These are phyloP conservation scores for Ictalurus punctatus DNA, from an alignment of 2,113 vertebrate genomes.

Conservation along the genomic window DNA sequence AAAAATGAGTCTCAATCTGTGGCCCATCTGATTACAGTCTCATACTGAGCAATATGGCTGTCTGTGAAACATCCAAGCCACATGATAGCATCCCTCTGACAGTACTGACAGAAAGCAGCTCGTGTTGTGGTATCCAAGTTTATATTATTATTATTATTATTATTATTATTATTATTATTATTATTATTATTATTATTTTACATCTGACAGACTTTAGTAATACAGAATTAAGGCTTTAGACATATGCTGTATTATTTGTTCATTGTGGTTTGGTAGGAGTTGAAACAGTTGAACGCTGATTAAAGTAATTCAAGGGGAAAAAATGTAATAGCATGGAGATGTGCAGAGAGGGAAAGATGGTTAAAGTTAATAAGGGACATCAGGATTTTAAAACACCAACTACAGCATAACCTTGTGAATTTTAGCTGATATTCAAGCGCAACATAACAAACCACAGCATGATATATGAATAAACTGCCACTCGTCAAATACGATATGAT, in stretches of 20 bases:
- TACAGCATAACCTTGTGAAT: background rate
- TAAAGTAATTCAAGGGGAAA: background rate
- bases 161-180: no score
- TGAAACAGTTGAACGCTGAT: background rate
- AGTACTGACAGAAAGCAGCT: background rate
- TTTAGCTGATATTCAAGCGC: background rate
- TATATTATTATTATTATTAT: no score
- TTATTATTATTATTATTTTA: background rate
- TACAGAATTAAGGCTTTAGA: background rate
- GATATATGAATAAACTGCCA: background rate
- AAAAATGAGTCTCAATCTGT: slow-evolving; percentile 31
- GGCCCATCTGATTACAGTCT: slow-evolving; percentile 39
- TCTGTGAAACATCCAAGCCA: slow-evolving; percentile 20
- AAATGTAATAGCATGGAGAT: background rate
- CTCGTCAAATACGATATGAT: background rate
- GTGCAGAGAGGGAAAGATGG: background rate
- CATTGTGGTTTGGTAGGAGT: background rate
- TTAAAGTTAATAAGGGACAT: no score
- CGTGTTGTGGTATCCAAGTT: background rate
- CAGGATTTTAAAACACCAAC: background rate
- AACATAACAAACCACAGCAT: background rate
- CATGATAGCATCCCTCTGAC: slow-evolving; percentile 3
- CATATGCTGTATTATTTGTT: background rate
- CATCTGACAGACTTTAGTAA: background rate
- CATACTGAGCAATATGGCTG: slow-evolving; percentile 37